These are phyloP conservation scores for Astyanax mexicanus DNA, from an alignment of 2,797 vertebrate species.

Conservation along the genomic window DNA sequence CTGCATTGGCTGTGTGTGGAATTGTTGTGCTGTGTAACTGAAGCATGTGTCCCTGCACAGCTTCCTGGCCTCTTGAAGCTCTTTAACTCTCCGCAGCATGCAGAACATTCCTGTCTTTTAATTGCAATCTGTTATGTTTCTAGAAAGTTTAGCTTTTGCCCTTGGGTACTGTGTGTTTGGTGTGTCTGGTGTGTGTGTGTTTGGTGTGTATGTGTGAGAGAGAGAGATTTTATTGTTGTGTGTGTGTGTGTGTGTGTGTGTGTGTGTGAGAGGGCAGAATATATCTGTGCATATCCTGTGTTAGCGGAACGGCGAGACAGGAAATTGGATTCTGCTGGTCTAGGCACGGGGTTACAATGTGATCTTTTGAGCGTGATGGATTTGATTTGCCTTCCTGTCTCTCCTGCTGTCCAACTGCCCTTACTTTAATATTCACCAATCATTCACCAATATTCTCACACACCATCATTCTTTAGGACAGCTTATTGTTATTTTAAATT, in stretches of 20 bases:
- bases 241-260: not conserved
- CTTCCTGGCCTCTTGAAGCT: not conserved
- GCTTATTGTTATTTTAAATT: no score
- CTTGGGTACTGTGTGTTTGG: no score
- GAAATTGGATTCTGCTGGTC: constrained; percentile 45
- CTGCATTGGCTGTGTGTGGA: not conserved
- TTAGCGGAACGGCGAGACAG: constrained; percentile 28
- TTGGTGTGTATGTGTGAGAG: not conserved
- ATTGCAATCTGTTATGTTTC: constrained; percentile 5
- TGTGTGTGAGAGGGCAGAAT: not conserved
- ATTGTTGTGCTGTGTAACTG: not conserved
- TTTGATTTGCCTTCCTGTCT: constrained; percentile 24
- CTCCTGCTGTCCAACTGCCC: constrained; percentile 1
- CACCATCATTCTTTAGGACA: not conserved
- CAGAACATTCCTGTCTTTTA: not conserved
- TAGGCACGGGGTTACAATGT: not conserved
- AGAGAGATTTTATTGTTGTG: no score
- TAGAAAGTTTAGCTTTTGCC: constrained; percentile 1
- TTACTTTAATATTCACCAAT: not conserved
- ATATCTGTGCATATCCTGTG: constrained; percentile 21
- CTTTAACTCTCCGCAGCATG: constrained; percentile 6
- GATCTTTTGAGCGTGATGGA: constrained; percentile 15
- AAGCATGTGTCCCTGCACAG: constrained; percentile 6
- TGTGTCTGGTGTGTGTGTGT: constrained; percentile 3
- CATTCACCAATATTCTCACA: not conserved